phyloP scores from a whole-genome alignment of 2,888 invertebrate species.

The Cabera pusaria region DNA sequence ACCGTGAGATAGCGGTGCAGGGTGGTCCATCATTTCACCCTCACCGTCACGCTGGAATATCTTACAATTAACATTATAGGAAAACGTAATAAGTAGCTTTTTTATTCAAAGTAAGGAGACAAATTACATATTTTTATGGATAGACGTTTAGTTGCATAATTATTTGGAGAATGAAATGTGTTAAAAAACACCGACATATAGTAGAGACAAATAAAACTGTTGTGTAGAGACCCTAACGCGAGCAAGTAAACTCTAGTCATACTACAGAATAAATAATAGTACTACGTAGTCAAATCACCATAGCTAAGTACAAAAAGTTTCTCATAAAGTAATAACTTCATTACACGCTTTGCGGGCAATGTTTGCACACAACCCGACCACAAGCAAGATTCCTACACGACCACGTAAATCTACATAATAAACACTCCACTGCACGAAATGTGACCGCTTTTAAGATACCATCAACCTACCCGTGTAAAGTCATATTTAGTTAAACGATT shows the following conservation, averaged over 20 bases:
- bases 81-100: slow-evolving; percentile 2
- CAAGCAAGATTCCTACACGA: slow-evolving; percentile 56
- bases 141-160: no score
- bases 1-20: slow-evolving; percentile 56
- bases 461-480: slow-evolving; percentile 41
- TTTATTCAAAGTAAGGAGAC: no score
- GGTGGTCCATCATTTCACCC: slow-evolving; percentile 62
- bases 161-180: no score
- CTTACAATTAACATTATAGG: slow-evolving; percentile 28
- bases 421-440: slow-evolving; percentile 54
- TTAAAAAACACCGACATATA: no score
- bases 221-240: no score
- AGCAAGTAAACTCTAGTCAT: slow-evolving; percentile 14
- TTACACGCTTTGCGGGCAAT: slow-evolving; percentile 14
- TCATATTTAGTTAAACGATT: slow-evolving; percentile 38
- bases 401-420: slow-evolving; percentile 52
- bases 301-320: neutral
- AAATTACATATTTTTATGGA: no score
- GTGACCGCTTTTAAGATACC: slow-evolving; percentile 44
- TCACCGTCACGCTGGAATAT: no score
- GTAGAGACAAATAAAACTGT: no score
- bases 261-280: slow-evolving; percentile 5
- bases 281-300: no score
- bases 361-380: slow-evolving; percentile 29
- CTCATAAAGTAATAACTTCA: slow-evolving; percentile 22